Evolutionary conservation across 2,113 vertebrate species (phyloP).

Genomic region (Alethe diademata): DNA sequence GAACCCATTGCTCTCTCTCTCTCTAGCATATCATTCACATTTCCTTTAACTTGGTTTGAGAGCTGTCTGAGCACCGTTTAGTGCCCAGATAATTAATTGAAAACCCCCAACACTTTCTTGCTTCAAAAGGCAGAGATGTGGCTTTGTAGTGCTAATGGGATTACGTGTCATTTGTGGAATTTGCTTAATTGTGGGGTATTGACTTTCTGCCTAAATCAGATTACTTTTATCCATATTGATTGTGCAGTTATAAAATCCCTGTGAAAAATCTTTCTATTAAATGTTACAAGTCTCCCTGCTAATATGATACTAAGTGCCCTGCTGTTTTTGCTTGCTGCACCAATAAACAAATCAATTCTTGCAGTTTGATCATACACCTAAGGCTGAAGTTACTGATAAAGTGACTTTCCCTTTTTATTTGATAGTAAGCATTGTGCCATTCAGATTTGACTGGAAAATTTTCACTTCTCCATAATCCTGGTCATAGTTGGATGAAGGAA

Average conservation of each 20-base stretch:
- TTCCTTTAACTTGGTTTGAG: not conserved
- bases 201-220: conserved; percentile 33
- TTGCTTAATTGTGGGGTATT: not conserved
- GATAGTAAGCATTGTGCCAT: not conserved
- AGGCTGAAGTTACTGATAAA: not conserved
- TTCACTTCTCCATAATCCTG: not conserved
- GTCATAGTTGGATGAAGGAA: not conserved
- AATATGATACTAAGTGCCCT: not conserved
- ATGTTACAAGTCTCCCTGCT: not conserved
- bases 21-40: not conserved
- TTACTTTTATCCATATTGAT: conserved; percentile 3
- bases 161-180: not conserved
- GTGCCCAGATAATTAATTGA: not conserved
- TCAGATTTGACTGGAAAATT: not conserved
- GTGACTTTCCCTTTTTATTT: not conserved
- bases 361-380: not conserved
- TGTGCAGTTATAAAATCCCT: not conserved
- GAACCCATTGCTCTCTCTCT: not conserved
- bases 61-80: not conserved
- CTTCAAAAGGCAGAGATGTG: not conserved
- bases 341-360: not conserved
- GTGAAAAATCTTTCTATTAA: not conserved
- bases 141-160: not conserved
- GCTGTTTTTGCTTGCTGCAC: not conserved
- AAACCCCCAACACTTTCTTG: not conserved